Conservation (phyloP, 2,797 vertebrate genomes). For the Schizopygopsis pylzovi region DNA sequence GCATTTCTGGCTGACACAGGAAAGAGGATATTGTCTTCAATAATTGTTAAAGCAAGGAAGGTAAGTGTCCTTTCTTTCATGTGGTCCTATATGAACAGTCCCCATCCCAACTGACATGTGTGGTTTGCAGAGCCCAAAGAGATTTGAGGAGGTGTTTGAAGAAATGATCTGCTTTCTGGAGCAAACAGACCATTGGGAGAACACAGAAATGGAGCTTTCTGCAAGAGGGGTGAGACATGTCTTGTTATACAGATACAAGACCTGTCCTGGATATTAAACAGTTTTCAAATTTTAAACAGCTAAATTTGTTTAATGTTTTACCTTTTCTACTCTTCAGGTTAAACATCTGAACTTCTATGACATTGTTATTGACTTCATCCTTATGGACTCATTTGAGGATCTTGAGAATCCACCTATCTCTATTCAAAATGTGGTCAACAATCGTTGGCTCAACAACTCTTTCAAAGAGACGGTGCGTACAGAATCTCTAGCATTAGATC, state of each 20-base stretch:
- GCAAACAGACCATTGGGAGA: slow-evolving; percentile 90
- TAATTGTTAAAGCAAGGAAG: slow-evolving; percentile 91
- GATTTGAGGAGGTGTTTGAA: slow-evolving; percentile 95
- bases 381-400: slow-evolving; percentile 99
- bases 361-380: slow-evolving; percentile 95
- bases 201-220: slow-evolving; percentile 90
- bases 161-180: slow-evolving; percentile 95
- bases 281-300: background rate
- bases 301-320: background rate
- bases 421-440: slow-evolving; percentile 95
- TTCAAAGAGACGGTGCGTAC: slow-evolving; percentile 95
- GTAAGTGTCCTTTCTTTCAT: slow-evolving; percentile 69
- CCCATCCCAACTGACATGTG: background rate
- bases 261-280: background rate
- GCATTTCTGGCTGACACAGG: slow-evolving; percentile 91
- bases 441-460: slow-evolving; percentile 95
- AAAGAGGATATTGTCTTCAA: slow-evolving; percentile 91
- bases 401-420: slow-evolving; percentile 95
- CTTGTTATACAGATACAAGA: background rate
- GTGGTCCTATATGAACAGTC: background rate
- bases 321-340: slow-evolving; percentile 77
- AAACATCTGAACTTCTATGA: slow-evolving; percentile 97
- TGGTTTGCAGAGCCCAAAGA: slow-evolving; percentile 86
- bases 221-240: slow-evolving; percentile 84
- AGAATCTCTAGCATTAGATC: background rate